Evolutionary conservation across 2,888 invertebrate species (phyloP), one percentile per base, ranked within the genome.

Genomic region (Pegoplata infirma): DNA sequence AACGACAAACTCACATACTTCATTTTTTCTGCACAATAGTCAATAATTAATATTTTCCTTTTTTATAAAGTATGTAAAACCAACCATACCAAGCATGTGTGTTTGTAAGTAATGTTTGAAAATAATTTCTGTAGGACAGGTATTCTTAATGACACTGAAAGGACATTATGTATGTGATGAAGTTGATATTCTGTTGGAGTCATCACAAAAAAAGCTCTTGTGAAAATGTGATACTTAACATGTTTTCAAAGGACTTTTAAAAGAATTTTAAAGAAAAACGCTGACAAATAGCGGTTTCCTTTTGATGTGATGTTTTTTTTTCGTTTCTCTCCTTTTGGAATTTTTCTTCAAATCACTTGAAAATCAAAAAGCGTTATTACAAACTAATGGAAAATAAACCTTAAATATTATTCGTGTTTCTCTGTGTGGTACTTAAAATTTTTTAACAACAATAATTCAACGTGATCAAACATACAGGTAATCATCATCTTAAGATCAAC

Each of bases 181-280:
- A 58, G 28, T 72, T 73, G 44, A 36, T 40, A 63, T 21, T 36
- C n/a, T n/a, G n/a, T n/a, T n/a, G n/a, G n/a, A 59, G 46, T 59
- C 36, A 53, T 67, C 32, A n/a, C n/a, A n/a, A 74, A 61, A 56
- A 76, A 74, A 68, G 63, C 63, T 64, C 56, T 78, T 53, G 46
- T 8, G 63, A 49, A 46, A 32, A 56, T 5, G 68, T 64, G 58
- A 63, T 55, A 68, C 78, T 74, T 78, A 46, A 69, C 58, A 74
- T 74, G 78, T 74, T 69, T 59, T 58, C 53, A 74, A 74, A 78
- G 78, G 74, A 74, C 78, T 58, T 64, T 76, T 58, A 23, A 28
- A 67, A 67, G 36, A 58, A 21, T 3, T 56, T 49, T 14, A 47
- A 63, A 68, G 23, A 72, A 66, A 25, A 78, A 21, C 46, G 63